Evolutionary conservation across 2,888 invertebrate species (phyloP), one percentile per base, ranked within the genome.

Genomic region (Theretra japonica): DNA sequence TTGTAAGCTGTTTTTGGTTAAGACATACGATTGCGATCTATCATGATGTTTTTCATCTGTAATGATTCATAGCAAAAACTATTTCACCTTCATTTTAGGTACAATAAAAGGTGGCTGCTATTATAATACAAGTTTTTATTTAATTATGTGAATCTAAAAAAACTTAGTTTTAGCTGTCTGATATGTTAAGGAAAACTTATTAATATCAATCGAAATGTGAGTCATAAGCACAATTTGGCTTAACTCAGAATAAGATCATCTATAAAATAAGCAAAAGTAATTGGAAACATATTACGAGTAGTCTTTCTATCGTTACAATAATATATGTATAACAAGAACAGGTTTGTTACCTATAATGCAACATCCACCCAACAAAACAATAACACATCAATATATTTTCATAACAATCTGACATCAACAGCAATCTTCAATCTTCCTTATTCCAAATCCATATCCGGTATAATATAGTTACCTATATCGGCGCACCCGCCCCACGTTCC

Each of bases 401-500:
- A 59, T 6, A 11, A 17, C 28, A 28, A 59, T 28, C 58, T 23
- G 58, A 25, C 11, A 25, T 59, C 23, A 4, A 25, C 15, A 15
- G 17, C 17, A 25, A 25, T 23, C 15, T 25, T 25, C 4, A 5
- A 23, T 4, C 25, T 59, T 59, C 58, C 19, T n/a, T 62, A 62
- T 62, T 58, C 25, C 25, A 30, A 41, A 11, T 41, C 21, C 17
- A 70, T 70, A 72, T 71, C 72, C 11, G 62, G 72, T 7, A 68
- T 1, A 53, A n/a, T 71, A 60, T 76, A 93, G 96, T 96, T 95
- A 98, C 98, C 98, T 83, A 98, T 97, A 95, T 98, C 98, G 78
- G 97, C 96, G 79, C 98, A 98, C 88, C 98, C 98, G 79, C 97
- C 97, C 97, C 97, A 97, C 59, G 97, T 97, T 80, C 98, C 98